A percentile compares a stretch with the other conserved stretches of the same genome.
Conservation (phyloP, 2,888 invertebrate genomes). For the Polydrusus cervinus region DNA sequence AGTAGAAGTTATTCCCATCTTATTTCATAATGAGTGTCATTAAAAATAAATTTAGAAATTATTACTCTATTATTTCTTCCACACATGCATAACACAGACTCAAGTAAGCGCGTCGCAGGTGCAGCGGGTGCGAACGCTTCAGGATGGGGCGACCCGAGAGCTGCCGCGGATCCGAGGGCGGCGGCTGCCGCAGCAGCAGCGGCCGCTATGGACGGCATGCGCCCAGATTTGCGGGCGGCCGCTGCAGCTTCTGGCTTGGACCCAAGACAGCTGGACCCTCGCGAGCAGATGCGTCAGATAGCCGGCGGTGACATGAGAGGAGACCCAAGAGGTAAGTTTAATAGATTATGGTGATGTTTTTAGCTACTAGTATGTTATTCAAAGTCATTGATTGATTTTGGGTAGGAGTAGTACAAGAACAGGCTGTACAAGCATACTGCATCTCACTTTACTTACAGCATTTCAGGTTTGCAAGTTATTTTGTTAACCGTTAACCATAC, state of each 20-base stretch:
- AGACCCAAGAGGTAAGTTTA: slow-evolving; percentile 77
- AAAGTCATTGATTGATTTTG: too few relatives aligned
- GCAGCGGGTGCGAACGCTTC: slow-evolving; percentile 72
- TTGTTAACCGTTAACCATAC: too few relatives aligned
- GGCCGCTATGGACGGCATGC: slow-evolving; percentile 76
- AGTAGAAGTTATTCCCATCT: too few relatives aligned
- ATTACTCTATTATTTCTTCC: slow-evolving; percentile 32
- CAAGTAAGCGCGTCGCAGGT: slow-evolving; percentile 60
- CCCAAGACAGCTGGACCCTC: slow-evolving; percentile 74
- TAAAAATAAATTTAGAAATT: background rate
- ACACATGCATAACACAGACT: slow-evolving; percentile 24
- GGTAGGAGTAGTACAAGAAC: too few relatives aligned
- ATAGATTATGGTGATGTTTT: too few relatives aligned
- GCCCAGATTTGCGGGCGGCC: slow-evolving; percentile 77
- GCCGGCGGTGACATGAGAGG: slow-evolving; percentile 78
- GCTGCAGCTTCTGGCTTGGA: slow-evolving; percentile 71
- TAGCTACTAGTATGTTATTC: too few relatives aligned
- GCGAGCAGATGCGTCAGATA: slow-evolving; percentile 72
- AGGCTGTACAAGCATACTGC: too few relatives aligned
- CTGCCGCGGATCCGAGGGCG: slow-evolving; percentile 60
- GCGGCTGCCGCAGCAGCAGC: slow-evolving; percentile 73
- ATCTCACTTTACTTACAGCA: too few relatives aligned
- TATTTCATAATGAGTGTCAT: background rate
- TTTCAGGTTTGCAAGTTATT: too few relatives aligned
- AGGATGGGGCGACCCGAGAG: slow-evolving; percentile 69